Base-by-base conservation (phyloP, 2,113 vertebrate genomes). In the Colossoma macropomum region DNA sequence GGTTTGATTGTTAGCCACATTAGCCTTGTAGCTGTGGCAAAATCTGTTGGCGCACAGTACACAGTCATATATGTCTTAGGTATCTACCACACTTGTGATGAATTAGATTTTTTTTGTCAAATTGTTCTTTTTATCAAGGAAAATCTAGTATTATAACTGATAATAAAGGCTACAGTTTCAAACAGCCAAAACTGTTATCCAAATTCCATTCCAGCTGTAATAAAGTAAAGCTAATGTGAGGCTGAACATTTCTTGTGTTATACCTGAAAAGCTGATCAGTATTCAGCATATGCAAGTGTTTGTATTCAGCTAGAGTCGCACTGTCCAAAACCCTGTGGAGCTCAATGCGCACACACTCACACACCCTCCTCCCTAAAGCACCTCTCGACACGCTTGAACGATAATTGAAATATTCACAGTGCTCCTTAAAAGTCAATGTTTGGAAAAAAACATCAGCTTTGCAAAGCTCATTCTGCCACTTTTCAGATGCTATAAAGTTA, bases 401-500 rank as follows among this genome's bases (percentile, higher is more conserved):
- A 79, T 83, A 79, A 60, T 62, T 62, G 66, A 78, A 74, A 77
- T 83, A 77, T 70, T 77, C 52, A 77, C 52, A 83, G 77, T 62
- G 52, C 59, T 62, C 65, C 69, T 72, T 72, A 25, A 72, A n/a
- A 72, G 65, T 72, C 69, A 72, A n/a, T 48, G 34, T 72, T 68
- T 34, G 30, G 30, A 34, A 68, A 72, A 30, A 70, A 66, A 66
- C 30, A 62, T 69, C 15, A 21, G 34, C 30, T 69, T 25, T 72
- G 23, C n/a, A 41, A 48, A 72, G 9, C 13, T 48, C 65, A 68
- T 34, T 68, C 41, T 72, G n/a, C 41, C 19, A 4, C 21, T 25
- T 34, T 48, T 21, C 69, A 72, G 69, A n/a, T 45, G n/a, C 38
- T 13, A 34, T 19, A 48, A 48, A 48, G 30, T 32, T 38, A 34